Percentiles rank a stretch among this genome's conserved stretches.
Evolutionary conservation across 1,140 invertebrate genomes (phyloP).

Genomic region (Sycophaga agraensis): DNA sequence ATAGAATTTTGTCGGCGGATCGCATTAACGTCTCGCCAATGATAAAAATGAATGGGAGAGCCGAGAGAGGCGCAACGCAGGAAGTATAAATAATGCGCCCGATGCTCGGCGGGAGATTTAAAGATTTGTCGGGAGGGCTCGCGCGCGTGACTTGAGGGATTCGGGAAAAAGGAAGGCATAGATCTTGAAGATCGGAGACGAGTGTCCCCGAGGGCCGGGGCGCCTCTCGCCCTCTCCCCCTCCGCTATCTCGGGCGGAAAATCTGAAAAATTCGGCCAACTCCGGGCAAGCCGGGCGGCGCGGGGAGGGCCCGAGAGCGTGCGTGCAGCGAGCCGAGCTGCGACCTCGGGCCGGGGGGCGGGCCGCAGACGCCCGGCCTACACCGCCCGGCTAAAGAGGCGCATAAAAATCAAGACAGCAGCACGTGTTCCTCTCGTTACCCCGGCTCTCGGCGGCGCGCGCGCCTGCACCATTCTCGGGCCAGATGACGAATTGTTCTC

Average conservation of each 20-base stretch:
- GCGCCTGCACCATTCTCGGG: slow-evolving; percentile 35
- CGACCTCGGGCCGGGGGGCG: background rate
- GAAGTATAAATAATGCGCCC: slow-evolving; percentile 15
- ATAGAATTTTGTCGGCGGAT: no score
- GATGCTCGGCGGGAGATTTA: background rate
- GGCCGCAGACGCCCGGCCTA: background rate
- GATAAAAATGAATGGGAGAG: no score
- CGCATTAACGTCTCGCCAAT: no score
- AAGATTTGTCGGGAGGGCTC: background rate
- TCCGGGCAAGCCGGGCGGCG: no score
- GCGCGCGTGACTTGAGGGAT: background rate
- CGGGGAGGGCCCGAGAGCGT: no score
- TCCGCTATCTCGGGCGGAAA: slow-evolving; percentile 1
- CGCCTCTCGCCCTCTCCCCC: background rate
- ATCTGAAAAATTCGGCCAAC: slow-evolving; percentile 13
- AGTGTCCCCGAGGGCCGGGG: no score
- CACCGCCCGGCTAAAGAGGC: slow-evolving; percentile 6
- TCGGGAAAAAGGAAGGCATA: slow-evolving; percentile 1
- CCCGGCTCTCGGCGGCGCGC: background rate
- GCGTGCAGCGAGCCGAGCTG: background rate
- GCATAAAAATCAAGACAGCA: slow-evolving; percentile 26
- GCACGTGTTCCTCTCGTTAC: slow-evolving; percentile 29
- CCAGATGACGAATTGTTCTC: slow-evolving; percentile 52
- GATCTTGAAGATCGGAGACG: no score
- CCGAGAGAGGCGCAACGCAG: background rate